Percentiles rank a stretch among this genome's conserved stretches.
phyloP scores from a whole-genome alignment of 2,113 vertebrate species.

The Nestor notabilis region DNA sequence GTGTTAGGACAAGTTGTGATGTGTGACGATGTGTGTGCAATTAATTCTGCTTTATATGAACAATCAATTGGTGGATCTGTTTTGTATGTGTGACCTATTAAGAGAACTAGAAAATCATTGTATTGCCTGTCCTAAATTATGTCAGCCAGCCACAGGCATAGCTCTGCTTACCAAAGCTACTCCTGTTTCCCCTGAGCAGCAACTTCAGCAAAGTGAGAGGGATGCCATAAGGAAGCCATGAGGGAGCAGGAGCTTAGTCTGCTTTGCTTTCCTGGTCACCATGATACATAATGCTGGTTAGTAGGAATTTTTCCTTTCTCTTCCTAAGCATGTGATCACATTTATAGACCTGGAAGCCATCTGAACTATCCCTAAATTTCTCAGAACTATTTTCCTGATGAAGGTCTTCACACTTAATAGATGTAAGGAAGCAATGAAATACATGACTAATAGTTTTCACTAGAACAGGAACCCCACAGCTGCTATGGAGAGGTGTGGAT shows the following conservation, averaged over 20 bases:
- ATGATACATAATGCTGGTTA: neutral
- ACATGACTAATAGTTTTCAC: neutral
- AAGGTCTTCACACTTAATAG: neutral
- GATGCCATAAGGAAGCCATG: neutral
- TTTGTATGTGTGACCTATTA: neutral
- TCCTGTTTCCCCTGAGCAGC: neutral
- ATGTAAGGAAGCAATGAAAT: neutral
- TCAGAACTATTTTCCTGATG: neutral
- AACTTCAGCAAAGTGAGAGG: neutral
- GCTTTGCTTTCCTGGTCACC: neutral
- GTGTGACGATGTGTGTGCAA: neutral
- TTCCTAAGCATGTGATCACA: neutral
- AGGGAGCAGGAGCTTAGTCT: neutral
- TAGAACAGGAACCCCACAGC: neutral
- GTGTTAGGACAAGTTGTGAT: neutral
- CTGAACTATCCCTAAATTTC: neutral
- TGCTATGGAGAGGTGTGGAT: neutral
- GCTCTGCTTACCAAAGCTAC: neutral
- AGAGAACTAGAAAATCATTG: neutral
- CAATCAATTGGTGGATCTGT: neutral
- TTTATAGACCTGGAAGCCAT: neutral
- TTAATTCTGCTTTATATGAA: slow-evolving; percentile 9
- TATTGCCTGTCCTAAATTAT: neutral
- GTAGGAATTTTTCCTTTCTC: neutral
- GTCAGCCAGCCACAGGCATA: neutral